Base-by-base conservation (phyloP, 2,113 vertebrate genomes). In the Trinectes maculatus region DNA sequence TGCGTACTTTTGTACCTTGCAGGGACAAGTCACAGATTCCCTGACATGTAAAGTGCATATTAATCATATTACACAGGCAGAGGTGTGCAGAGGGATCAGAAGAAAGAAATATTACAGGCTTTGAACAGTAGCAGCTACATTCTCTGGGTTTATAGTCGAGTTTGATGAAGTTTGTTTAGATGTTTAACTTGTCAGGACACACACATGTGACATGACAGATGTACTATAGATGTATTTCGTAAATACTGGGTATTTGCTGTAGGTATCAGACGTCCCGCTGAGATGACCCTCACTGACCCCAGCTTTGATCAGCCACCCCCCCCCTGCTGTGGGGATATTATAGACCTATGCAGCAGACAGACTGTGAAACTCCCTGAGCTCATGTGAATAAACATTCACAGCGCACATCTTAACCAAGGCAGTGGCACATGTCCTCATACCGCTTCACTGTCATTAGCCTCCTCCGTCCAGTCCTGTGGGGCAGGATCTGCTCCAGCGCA, bases 21-120 rank as follows among this genome's bases (percentile, higher is more conserved):
- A 69, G 60, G 64, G 53, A 67, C 58, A 56, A 75, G 69, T 68
- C 55, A 63, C 70, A 67, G 11, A 34, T 40, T 52, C 53, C 67
- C 66, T 74, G 62, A 73, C 56, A 73, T 76, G 52, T 58, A 42
- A 71, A 76, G 34, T 37, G 42, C 21, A 71, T 29, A 56, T 70
- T 28, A 74, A 53, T 76, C 36, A 40, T 54, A 46, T 56, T 71
- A 61, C 44, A 71, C 9, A 8, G 18, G 13, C 29, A 8, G 58
- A 69, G 31, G 26, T 46, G 24, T 39, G 42, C 31, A 31, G 31
- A 13, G 2, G 15, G 13, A 71, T 36, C 43, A 47, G 13, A 46
- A 31, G 28, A 24, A 2, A 34, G 44, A 49, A 31, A 48, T 47
- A n/a, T 55, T 49, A 21, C 33, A 46, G 42, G 9, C 6, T 8